Base-by-base conservation (phyloP, 2,797 vertebrate genomes). In the Chrosomus eos region DNA sequence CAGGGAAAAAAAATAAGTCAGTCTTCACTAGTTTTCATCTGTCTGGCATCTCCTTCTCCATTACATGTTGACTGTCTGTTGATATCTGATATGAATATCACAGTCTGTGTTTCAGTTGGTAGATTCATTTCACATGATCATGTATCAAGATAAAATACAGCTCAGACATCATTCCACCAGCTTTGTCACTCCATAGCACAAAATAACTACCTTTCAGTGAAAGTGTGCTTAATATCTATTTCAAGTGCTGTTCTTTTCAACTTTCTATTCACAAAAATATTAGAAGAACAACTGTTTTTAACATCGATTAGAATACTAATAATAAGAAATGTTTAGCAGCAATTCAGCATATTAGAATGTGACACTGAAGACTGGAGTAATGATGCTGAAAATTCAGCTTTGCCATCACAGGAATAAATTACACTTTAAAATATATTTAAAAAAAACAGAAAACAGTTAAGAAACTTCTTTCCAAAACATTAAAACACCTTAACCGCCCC, bases 101-200 rank as follows among this genome's bases (percentile, higher is more conserved):
- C 53, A 76, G 13, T 26, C 21, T 16, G 40, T 31, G 55, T 40
- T 79, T 40, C 60, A 67, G 19, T 51, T 62, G 51, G 45, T 70
- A 26, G 60, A 64, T 85, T 66, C 6, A 73, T 80, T 80, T 71
- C 70, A 51, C 64, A 51, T 40, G 40, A 55, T 58, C 72, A 18
- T 76, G 51, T 86, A 74, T 74, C 38, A 64, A 81, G 26, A 74
- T 58, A 55, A 81, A 80, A 74, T 31, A 79, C 23, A 58, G n/a
- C 33, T 9, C 58, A 53, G 70, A 71, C 38, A 51, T 31, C 31
- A 18, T 53, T 85, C 76, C 38, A 43, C 11, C 1, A 19, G 19
- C 19, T 45, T 19, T 55, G 2, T 16, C 60, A 43, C 43, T 53
- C 51, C 16, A 58, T 31, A 19, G 31, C 11, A 0, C 36, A n/a